Percentiles rank a stretch among this genome's conserved stretches.
phyloP scores from a whole-genome alignment of 2,888 invertebrate species.

The Chloroclysta siterata region DNA sequence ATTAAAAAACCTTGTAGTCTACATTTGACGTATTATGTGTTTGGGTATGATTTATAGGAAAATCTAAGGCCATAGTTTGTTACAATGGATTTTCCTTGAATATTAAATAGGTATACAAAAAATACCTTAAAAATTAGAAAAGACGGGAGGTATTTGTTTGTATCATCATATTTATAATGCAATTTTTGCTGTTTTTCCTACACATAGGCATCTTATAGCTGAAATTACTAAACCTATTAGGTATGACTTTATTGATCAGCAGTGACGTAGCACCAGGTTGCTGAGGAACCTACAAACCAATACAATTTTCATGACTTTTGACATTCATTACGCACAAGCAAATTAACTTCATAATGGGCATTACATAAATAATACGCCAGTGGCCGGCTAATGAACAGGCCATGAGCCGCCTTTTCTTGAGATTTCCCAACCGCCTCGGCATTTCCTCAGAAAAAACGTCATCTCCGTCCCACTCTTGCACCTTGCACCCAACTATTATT shows the following conservation, averaged over 20 bases:
- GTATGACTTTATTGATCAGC: background rate
- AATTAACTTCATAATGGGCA: slow-evolving; percentile 50
- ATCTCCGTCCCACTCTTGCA: slow-evolving; percentile 73
- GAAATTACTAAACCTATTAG: background rate
- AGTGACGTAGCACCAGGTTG: slow-evolving; percentile 17
- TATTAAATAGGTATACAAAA: too few relatives aligned
- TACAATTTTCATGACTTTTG: slow-evolving; percentile 45
- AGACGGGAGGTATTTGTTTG: too few relatives aligned
- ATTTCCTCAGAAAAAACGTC: slow-evolving; percentile 67
- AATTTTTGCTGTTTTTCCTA: too few relatives aligned
- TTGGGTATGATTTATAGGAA: too few relatives aligned
- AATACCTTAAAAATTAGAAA: too few relatives aligned
- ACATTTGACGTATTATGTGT: too few relatives aligned
- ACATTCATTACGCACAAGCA: slow-evolving; percentile 47
- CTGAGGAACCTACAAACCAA: slow-evolving; percentile 25
- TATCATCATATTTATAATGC: too few relatives aligned
- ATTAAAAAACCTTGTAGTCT: too few relatives aligned
- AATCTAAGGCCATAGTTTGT: too few relatives aligned
- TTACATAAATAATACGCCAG: slow-evolving; percentile 57
- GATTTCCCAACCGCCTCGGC: slow-evolving; percentile 76
- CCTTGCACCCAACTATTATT: slow-evolving; percentile 76
- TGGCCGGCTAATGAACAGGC: slow-evolving; percentile 54
- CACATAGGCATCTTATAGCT: too few relatives aligned
- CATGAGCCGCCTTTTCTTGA: slow-evolving; percentile 65
- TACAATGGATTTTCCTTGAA: too few relatives aligned